Evolutionary conservation across 2,113 vertebrate species (phyloP).

Genomic region (Aspidoscelis tigris): DNA sequence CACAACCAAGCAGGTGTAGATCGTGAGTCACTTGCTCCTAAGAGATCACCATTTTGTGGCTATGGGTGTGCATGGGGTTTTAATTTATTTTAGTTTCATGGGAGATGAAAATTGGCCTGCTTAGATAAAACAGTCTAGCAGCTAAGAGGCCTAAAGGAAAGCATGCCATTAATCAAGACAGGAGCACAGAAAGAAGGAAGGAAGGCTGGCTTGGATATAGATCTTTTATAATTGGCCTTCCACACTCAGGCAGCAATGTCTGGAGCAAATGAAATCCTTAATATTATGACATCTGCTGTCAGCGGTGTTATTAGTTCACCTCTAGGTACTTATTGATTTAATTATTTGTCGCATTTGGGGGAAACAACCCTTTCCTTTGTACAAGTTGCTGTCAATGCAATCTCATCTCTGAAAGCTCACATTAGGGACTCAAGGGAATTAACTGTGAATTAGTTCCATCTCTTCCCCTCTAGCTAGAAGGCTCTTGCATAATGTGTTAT

Average conservation of each 20-base stretch:
- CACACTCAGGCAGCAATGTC: constrained; percentile 8
- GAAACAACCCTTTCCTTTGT: constrained; percentile 54
- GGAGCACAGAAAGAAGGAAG: constrained; percentile 15
- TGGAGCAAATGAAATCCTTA: constrained; percentile 16
- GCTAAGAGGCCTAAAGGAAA: constrained; percentile 22
- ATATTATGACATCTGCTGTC: background rate
- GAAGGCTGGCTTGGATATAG: constrained; percentile 17
- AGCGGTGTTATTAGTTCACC: constrained; percentile 28
- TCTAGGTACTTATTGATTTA: constrained; percentile 20
- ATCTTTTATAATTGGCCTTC: constrained; percentile 23
- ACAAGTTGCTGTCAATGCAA: constrained; percentile 35
- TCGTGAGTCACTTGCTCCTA: background rate
- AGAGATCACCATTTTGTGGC: background rate
- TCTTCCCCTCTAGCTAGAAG: constrained; percentile 48
- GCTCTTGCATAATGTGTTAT: constrained; percentile 51
- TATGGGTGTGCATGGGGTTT: background rate
- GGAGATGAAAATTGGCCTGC: background rate
- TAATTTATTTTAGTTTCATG: background rate
- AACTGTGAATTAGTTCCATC: constrained; percentile 44
- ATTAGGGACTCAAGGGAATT: constrained; percentile 46
- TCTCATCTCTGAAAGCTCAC: constrained; percentile 37
- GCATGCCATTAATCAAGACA: constrained; percentile 25
- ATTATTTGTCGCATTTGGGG: constrained; percentile 25
- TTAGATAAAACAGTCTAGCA: constrained; percentile 5
- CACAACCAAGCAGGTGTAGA: too few relatives aligned